Conservation (phyloP, 1,140 invertebrate species). For the Ostrea edulis region DNA sequence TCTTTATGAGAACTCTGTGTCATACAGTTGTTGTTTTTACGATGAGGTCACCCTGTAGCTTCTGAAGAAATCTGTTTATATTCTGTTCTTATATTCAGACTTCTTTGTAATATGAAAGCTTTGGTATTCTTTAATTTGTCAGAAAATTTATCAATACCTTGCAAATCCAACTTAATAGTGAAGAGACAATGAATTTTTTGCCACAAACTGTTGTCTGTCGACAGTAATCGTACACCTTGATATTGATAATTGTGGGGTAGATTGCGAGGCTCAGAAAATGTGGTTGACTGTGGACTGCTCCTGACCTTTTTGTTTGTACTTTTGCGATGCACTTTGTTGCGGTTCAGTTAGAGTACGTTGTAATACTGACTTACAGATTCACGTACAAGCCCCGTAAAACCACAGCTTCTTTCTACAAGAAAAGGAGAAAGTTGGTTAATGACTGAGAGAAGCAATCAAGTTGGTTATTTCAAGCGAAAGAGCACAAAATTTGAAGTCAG, state of each 20-base stretch:
- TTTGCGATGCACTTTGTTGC: slow-evolving; percentile 8
- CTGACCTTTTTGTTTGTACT: not conserved
- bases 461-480: slow-evolving; percentile 4
- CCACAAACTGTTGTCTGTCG: not conserved
- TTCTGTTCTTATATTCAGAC: not conserved
- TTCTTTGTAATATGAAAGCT: not conserved
- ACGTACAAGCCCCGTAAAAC: not conserved
- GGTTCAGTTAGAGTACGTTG: not conserved
- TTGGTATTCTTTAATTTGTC: slow-evolving; percentile 18
- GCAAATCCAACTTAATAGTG: slow-evolving; percentile 1
- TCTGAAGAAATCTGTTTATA: not conserved
- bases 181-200: slow-evolving; percentile 8
- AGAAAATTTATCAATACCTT: not conserved
- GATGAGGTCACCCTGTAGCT: not conserved
- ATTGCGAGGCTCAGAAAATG: not conserved
- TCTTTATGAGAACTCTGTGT: not conserved
- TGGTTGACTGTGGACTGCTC: not conserved
- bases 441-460: not conserved
- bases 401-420: not conserved
- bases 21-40: not conserved
- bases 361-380: not conserved
- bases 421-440: slow-evolving; percentile 12
- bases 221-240: slow-evolving; percentile 7
- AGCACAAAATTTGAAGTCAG: too few species aligned
- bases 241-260: not conserved